A percentile compares a stretch with the other conserved stretches of the same genome.
phyloP scores from a whole-genome alignment of 2,113 vertebrate genomes.

The Erythrocercus mccallii region DNA sequence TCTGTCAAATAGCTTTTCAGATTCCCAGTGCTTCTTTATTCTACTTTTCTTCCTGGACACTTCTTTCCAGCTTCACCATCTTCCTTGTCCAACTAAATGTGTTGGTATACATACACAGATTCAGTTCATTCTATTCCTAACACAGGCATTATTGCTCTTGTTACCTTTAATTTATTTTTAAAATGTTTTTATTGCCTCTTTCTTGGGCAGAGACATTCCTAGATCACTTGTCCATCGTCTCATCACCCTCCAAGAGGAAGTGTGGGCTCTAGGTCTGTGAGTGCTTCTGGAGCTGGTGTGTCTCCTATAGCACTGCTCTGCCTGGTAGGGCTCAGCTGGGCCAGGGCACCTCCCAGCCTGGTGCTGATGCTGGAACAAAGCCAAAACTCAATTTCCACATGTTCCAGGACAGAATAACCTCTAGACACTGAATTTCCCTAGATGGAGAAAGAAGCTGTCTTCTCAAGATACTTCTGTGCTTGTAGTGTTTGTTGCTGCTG shows the following conservation, averaged over 20 bases:
- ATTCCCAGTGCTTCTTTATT: not conserved
- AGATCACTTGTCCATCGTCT: not conserved
- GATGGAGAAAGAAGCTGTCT: not conserved
- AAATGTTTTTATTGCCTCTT: not conserved
- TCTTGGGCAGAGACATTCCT: not conserved
- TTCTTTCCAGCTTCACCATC: not conserved
- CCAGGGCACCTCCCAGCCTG: not conserved
- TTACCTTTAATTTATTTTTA: not conserved
- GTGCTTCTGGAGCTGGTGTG: not conserved
- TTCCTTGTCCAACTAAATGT: not conserved
- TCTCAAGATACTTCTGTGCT: rapidly evolving
- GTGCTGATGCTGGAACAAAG: not conserved
- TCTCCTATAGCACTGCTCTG: not conserved
- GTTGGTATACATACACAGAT: not conserved
- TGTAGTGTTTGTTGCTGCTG: rapidly evolving
- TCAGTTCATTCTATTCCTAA: not conserved
- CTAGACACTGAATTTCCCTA: not conserved
- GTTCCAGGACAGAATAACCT: not conserved
- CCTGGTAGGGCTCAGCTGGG: not conserved
- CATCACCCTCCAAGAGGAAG: not conserved
- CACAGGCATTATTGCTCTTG: not conserved
- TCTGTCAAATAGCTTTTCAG: not conserved
- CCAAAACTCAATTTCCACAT: rapidly evolving
- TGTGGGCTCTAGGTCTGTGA: not conserved
- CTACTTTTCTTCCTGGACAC: not conserved